A percentile compares a stretch with the other conserved stretches of the same genome.
phyloP scores from a whole-genome alignment of 2,113 vertebrate species.

The Chauna torquata region DNA sequence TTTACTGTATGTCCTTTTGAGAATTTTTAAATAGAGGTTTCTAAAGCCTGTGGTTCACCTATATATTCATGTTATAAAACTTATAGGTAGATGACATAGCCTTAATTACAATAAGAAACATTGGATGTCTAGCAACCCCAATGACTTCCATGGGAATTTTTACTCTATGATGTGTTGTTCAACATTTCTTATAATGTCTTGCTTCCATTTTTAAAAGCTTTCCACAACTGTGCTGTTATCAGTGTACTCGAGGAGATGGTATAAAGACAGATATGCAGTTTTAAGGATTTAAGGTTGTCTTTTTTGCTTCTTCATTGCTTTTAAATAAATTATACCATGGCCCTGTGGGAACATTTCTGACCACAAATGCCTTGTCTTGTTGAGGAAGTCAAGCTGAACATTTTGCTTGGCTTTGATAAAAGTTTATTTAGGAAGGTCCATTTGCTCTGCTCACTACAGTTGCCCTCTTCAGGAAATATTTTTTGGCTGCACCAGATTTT shows the following conservation, averaged over 20 bases:
- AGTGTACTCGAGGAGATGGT: neutral
- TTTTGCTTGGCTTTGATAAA: neutral
- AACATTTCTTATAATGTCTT: neutral
- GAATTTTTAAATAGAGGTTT: neutral
- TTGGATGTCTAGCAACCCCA: neutral
- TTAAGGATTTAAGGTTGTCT: neutral
- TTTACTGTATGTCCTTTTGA: neutral
- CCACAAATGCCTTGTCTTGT: neutral
- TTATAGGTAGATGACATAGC: fast-evolving
- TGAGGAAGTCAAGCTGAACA: neutral
- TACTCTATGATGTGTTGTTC: neutral
- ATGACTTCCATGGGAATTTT: neutral
- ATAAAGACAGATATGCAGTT: neutral
- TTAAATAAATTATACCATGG: neutral
- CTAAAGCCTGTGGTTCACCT: neutral
- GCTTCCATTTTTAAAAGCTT: neutral
- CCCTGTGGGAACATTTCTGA: neutral
- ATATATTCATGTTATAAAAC: neutral
- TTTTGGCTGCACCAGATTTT: neutral
- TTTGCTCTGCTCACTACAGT: neutral
- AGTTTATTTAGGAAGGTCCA: neutral
- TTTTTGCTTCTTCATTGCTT: neutral
- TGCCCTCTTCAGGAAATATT: neutral
- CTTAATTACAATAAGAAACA: neutral
- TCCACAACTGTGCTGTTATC: neutral